phyloP scores from a whole-genome alignment of 1,140 invertebrate genomes.

The Orius insidiosus region DNA sequence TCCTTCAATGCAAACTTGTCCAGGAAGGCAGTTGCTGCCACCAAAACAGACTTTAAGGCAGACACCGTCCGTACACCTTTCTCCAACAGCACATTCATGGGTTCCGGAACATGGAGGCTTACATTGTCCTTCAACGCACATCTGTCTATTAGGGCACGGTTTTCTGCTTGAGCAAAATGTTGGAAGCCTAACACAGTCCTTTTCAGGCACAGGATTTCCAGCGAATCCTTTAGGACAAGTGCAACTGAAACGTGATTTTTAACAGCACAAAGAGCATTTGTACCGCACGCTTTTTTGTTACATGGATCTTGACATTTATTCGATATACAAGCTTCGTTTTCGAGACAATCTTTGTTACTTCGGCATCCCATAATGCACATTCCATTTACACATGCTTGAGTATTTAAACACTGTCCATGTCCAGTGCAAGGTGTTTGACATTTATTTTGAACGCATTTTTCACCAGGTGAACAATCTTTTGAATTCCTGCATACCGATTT shows the following conservation, averaged over 20 bases:
- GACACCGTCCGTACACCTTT: slow-evolving; percentile 57
- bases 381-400: slow-evolving; percentile 62
- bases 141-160: slow-evolving; percentile 51
- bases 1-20: slow-evolving; percentile 65
- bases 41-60: slow-evolving; percentile 74
- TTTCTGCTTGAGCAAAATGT: slow-evolving; percentile 37
- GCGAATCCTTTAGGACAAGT: slow-evolving; percentile 66
- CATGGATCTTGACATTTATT: slow-evolving; percentile 75
- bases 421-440: slow-evolving; percentile 58
- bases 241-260: slow-evolving; percentile 52
- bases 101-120: slow-evolving; percentile 53
- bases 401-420: slow-evolving; percentile 58
- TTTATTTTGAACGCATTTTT: slow-evolving; percentile 58
- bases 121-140: slow-evolving; percentile 56
- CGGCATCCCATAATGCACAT: slow-evolving; percentile 67
- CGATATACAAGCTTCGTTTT: slow-evolving; percentile 58
- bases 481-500: slow-evolving; percentile 57
- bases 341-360: slow-evolving; percentile 58
- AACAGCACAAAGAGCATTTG: slow-evolving; percentile 64
- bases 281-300: slow-evolving; percentile 56
- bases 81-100: slow-evolving; percentile 57
- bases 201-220: slow-evolving; percentile 70
- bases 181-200: slow-evolving; percentile 67
- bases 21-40: slow-evolving; percentile 72
- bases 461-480: slow-evolving; percentile 60